phyloP scores from a whole-genome alignment of 2,113 vertebrate species.

The Nerophis lumbriciformis region DNA sequence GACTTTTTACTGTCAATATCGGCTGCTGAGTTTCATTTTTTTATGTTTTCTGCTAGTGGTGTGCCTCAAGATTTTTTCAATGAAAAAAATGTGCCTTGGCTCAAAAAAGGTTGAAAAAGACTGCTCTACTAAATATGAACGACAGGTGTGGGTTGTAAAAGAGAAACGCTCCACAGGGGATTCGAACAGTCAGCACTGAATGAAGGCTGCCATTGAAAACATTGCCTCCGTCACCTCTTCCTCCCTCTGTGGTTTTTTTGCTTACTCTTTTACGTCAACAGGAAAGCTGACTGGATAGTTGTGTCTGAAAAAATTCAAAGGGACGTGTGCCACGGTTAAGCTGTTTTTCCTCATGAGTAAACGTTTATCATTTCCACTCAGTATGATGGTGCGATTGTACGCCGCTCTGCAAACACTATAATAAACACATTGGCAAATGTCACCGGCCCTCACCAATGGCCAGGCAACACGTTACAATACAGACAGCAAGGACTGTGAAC shows the following conservation, averaged over 20 bases:
- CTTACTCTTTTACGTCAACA: constrained; percentile 29
- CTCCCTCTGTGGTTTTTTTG: constrained; percentile 16
- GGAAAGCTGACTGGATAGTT: constrained; percentile 23
- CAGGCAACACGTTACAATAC: no score
- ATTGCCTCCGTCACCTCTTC: background rate
- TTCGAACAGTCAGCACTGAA: background rate
- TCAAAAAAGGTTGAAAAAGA: no score
- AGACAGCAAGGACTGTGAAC: no score
- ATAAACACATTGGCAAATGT: no score
- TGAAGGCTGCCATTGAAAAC: background rate
- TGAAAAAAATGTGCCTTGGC: no score
- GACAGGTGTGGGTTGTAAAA: background rate
- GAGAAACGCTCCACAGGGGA: background rate
- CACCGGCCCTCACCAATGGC: no score
- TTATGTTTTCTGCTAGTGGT: no score
- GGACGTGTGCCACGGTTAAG: constrained; percentile 8
- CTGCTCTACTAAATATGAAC: background rate
- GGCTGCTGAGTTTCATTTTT: no score
- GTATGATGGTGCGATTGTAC: background rate
- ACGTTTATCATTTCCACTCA: constrained; percentile 12
- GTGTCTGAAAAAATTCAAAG: constrained; percentile 10
- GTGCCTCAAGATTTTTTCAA: no score
- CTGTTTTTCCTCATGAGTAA: background rate
- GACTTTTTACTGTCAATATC: no score
- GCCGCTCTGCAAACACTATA: no score